A percentile compares a stretch with the other conserved stretches of the same genome.
phyloP scores from a whole-genome alignment of 2,113 vertebrate genomes.

The Rostratula benghalensis region DNA sequence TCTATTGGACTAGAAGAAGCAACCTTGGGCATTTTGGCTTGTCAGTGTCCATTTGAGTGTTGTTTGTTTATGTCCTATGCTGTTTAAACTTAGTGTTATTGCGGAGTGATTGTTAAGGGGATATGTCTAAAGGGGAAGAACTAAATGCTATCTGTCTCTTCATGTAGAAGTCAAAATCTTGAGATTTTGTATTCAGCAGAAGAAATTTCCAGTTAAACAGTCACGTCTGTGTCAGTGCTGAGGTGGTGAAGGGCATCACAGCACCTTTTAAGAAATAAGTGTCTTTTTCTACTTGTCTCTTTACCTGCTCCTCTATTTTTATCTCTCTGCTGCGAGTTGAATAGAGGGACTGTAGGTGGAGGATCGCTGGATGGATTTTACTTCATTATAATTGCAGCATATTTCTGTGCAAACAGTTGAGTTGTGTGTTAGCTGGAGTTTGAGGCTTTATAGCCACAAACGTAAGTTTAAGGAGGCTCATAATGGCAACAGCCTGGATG shows the following conservation, averaged over 20 bases:
- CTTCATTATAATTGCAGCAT: background rate
- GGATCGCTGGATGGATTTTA: background rate
- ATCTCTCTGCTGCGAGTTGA: background rate
- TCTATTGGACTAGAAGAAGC: background rate
- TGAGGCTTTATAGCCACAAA: background rate
- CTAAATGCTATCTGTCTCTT: background rate
- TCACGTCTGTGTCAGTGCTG: background rate
- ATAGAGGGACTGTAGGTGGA: background rate
- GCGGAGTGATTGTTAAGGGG: background rate
- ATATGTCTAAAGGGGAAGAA: background rate
- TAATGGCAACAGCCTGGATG: background rate
- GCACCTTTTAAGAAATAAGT: background rate
- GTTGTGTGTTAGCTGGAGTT: background rate
- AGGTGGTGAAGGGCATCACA: background rate
- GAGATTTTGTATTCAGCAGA: background rate
- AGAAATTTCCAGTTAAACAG: background rate
- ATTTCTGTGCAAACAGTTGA: slow-evolving; percentile 18
- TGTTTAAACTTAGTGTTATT: background rate
- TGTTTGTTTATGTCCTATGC: background rate
- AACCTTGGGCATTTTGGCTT: slow-evolving; percentile 13
- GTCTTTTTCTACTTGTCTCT: background rate
- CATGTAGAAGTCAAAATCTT: background rate
- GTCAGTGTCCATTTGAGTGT: background rate
- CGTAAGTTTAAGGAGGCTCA: background rate
- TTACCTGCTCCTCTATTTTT: slow-evolving; percentile 29